phyloP scores from a whole-genome alignment of 2,797 vertebrate species.

The Sternotherus odoratus region DNA sequence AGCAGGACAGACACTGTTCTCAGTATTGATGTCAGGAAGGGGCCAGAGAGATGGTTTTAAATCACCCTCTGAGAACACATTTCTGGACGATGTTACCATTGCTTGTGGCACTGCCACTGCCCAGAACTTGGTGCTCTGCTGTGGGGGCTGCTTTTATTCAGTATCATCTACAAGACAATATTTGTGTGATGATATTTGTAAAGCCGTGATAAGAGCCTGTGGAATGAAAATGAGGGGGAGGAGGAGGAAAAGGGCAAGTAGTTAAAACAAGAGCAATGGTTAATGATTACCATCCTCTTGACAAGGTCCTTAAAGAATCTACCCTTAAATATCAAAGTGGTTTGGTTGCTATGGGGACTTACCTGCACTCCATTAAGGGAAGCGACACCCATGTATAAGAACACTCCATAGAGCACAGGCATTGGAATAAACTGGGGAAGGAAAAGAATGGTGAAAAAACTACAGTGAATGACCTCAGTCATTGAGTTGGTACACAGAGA shows the following conservation, averaged over 20 bases:
- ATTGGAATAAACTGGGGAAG: slow-evolving; percentile 93
- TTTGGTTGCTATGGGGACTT: slow-evolving; percentile 41
- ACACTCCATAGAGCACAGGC: slow-evolving; percentile 97
- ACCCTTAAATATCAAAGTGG: not conserved
- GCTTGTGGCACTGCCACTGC: fast-evolving
- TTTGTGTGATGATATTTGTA: not conserved
- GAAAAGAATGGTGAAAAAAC: slow-evolving; percentile 5
- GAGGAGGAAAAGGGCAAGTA: not conserved
- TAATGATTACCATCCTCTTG: not conserved
- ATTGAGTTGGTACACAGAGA: fast-evolving
- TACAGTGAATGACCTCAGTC: not conserved
- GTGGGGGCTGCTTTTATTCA: not conserved
- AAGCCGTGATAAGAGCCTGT: not conserved
- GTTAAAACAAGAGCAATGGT: not conserved
- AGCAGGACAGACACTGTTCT: fast-evolving
- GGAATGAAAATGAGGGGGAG: not conserved
- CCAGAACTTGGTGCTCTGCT: not conserved
- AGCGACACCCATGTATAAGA: slow-evolving; percentile 98
- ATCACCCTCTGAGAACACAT: not conserved
- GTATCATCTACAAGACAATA: not conserved
- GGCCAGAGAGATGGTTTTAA: not conserved
- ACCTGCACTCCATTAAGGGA: slow-evolving; percentile 98
- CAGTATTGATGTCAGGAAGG: too few relatives aligned
- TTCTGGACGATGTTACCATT: not conserved
- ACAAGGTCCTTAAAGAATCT: not conserved